These are phyloP conservation scores for Noctua janthe DNA, from an alignment of 2,888 invertebrate species.

Conservation along the genomic window DNA sequence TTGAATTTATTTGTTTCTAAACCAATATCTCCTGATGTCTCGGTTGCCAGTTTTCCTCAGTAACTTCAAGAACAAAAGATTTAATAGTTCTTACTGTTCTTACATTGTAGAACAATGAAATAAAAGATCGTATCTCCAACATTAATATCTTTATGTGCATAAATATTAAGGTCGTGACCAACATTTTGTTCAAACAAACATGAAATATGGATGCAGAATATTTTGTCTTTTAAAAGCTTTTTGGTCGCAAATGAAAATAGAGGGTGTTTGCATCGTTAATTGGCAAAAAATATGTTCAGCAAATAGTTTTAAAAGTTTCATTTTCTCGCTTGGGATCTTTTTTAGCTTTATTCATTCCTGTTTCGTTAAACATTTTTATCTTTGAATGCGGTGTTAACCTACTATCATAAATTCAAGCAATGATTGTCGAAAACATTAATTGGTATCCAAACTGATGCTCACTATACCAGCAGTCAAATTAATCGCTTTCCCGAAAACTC, in stretches of 20 bases:
- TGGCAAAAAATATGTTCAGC: conserved; percentile 41
- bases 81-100: conserved; percentile 27
- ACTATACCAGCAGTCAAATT: neutral
- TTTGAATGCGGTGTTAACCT: conserved; percentile 3
- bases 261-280: conserved; percentile 41
- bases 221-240: conserved; percentile 49
- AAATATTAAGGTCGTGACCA: conserved; percentile 48
- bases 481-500: neutral
- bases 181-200: conserved; percentile 34
- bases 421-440: neutral
- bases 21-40: conserved; percentile 1
- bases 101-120: conserved; percentile 42
- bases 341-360: conserved; percentile 30
- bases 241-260: conserved; percentile 38
- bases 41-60: conserved; percentile 1
- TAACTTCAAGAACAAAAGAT: conserved; percentile 36
- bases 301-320: conserved; percentile 40
- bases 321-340: conserved; percentile 30
- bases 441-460: neutral
- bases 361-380: conserved; percentile 11
- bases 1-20: conserved; percentile 24
- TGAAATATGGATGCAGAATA: conserved; percentile 39
- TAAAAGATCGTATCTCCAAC: conserved; percentile 47
- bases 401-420: neutral
- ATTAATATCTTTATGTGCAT: conserved; percentile 51